Conservation (phyloP, 2,797 vertebrate species). For the Periophthalmus magnuspinnatus region DNA sequence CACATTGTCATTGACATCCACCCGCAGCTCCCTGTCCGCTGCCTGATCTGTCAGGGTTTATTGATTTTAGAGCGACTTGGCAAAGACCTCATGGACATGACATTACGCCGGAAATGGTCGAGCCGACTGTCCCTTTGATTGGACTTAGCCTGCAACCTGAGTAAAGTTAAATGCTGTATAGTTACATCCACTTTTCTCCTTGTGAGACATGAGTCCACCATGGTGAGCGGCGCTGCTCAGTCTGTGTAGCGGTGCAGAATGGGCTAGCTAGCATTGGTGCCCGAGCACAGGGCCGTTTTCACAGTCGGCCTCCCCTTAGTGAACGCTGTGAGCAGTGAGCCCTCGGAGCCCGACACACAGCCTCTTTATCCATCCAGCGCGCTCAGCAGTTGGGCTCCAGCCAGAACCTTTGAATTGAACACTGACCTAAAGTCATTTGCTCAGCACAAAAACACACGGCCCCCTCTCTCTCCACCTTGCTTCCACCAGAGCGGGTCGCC, state of each 20-base stretch:
- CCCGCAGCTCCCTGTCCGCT: too few species aligned
- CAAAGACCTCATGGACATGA: too few species aligned
- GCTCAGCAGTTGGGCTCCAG: conserved; percentile 75
- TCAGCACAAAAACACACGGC: conserved; percentile 76
- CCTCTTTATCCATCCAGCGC: conserved; percentile 68
- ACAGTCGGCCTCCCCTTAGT: conserved; percentile 44
- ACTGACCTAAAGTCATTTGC: conserved; percentile 73
- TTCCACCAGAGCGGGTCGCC: conserved; percentile 52
- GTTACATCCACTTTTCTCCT: background rate
- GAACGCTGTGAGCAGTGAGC: conserved; percentile 47
- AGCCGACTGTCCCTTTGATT: too few species aligned
- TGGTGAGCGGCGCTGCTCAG: background rate
- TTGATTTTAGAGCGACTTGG: too few species aligned
- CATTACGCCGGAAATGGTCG: too few species aligned
- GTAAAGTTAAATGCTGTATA: too few species aligned
- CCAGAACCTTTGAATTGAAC: conserved; percentile 78
- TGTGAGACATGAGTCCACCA: background rate
- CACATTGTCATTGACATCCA: too few species aligned
- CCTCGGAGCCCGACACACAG: conserved; percentile 37
- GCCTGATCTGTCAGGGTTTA: too few species aligned
- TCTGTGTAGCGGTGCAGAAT: background rate
- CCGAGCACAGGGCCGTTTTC: conserved; percentile 30
- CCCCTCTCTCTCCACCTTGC: conserved; percentile 10
- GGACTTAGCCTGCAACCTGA: too few species aligned
- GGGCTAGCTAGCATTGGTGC: background rate